phyloP scores from a whole-genome alignment of 2,113 vertebrate species.

The Accipiter virgatus region DNA sequence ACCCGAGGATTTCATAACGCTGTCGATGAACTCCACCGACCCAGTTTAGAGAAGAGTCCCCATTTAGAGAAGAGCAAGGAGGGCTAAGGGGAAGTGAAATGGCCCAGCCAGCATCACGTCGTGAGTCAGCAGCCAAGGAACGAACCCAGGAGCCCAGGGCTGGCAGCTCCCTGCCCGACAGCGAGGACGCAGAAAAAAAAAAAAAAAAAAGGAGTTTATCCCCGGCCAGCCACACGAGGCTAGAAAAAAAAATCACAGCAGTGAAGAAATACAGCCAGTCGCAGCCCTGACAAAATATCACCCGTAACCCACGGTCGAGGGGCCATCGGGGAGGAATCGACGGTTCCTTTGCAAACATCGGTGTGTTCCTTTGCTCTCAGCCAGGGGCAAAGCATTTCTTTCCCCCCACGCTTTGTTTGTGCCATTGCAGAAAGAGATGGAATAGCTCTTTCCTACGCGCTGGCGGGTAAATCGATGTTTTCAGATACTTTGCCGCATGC shows the following conservation, averaged over 20 bases:
- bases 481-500: not conserved
- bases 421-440: not conserved
- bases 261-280: not conserved
- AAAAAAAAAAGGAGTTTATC: not conserved
- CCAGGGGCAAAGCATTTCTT: not conserved
- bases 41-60: not conserved
- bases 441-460: not conserved
- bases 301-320: not conserved
- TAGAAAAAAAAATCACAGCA: not conserved
- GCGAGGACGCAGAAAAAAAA: accelerated
- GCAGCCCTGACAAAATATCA: not conserved
- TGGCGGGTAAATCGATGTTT: not conserved
- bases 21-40: not conserved
- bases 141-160: not conserved
- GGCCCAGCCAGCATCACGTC: not conserved
- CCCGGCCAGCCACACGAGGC: not conserved
- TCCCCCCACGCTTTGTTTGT: not conserved
- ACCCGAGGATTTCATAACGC: not conserved
- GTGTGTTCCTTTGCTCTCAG: not conserved
- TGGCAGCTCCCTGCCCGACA: not conserved
- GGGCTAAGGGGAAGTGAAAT: not conserved
- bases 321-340: not conserved
- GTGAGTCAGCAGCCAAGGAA: not conserved
- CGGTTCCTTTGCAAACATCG: not conserved
- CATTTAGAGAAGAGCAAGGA: not conserved